Base-by-base conservation (phyloP, 2,888 invertebrate species). In the Eupithecia dodoneata region DNA sequence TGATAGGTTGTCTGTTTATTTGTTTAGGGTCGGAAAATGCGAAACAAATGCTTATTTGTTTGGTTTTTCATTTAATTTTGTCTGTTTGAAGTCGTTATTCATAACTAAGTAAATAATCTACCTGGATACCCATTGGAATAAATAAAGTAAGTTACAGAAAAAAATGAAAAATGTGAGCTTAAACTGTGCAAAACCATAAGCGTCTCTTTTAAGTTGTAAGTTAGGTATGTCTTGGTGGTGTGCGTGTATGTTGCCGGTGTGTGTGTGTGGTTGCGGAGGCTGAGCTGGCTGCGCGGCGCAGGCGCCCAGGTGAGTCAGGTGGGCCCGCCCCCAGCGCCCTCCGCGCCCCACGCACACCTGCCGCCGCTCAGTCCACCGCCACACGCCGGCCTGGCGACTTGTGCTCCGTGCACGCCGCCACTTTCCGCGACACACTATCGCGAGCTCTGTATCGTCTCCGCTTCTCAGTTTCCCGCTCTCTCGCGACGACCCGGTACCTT, bases 261-360 rank as follows among this genome's bases (percentile, higher is more conserved):
- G 73, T 49, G 65, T 69, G 70, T 12, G 70, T 70, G 30, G 18
- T 47, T 85, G 81, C 87, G 91, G 91, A 90, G 92, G 92, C 91
- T 90, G 92, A 90, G 91, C 90, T 79, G 66, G 52, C 45, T 85
- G 90, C 95, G 95, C 94, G 86, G 90, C 95, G 95, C 95, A 93
- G 89, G 95, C 95, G 95, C 95, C 92, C 94, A 94, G 95, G 95
- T 95, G 94, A 87, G 89, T 88, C 94, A 94, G 94, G 94, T 94
- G 92, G 93, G 92, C 91, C 94, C 94, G 94, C 94, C 94, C 93
- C 94, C 93, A 90, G 89, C 86, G 87, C 88, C 87, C 90, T 85
- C 91, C 91, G 89, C 92, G 89, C 89, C 90, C 89, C 92, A 92
- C 63, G 91, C 93, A 92, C 93, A 92, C 92, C 93, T 92, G 92